phyloP scores from a whole-genome alignment of 1,140 invertebrate genomes.

The Nasonia vitripennis region DNA sequence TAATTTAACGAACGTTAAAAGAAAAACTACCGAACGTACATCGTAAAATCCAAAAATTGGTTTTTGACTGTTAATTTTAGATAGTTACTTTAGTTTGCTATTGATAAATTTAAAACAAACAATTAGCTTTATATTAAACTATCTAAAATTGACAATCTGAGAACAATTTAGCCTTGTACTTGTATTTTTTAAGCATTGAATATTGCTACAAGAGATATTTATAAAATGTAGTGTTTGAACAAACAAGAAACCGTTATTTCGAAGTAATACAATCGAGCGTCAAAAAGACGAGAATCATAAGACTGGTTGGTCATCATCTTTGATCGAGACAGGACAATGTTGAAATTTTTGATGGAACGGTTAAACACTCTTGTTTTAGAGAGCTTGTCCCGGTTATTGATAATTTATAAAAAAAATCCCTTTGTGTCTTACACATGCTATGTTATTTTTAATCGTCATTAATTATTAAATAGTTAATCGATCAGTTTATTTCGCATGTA shows the following conservation, averaged over 20 bases:
- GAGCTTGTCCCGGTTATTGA: conserved; percentile 55
- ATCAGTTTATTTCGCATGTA: conserved; percentile 32
- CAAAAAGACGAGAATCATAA: conserved; percentile 48
- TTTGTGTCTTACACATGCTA: conserved; percentile 2
- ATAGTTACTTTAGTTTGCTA: not conserved
- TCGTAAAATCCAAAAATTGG: not conserved
- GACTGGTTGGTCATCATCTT: conserved; percentile 42
- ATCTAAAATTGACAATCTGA: not conserved
- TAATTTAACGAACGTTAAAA: not conserved
- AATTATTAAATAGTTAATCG: conserved; percentile 51
- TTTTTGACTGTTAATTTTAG: not conserved
- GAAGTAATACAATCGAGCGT: not conserved
- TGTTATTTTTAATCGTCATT: conserved; percentile 39
- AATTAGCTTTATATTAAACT: not conserved
- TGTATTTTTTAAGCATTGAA: not conserved
- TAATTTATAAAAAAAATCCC: conserved; percentile 43
- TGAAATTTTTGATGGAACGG: not conserved
- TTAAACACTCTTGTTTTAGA: conserved; percentile 60
- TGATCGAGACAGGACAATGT: conserved; percentile 11
- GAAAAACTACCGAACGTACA: not conserved
- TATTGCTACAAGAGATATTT: no score
- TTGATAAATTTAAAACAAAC: not conserved
- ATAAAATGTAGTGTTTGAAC: no score
- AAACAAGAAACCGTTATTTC: no score
- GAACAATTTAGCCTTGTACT: not conserved